These are phyloP conservation scores for Himalopsyche anomala DNA, from an alignment of 2,888 invertebrate genomes.

Conservation along the genomic window DNA sequence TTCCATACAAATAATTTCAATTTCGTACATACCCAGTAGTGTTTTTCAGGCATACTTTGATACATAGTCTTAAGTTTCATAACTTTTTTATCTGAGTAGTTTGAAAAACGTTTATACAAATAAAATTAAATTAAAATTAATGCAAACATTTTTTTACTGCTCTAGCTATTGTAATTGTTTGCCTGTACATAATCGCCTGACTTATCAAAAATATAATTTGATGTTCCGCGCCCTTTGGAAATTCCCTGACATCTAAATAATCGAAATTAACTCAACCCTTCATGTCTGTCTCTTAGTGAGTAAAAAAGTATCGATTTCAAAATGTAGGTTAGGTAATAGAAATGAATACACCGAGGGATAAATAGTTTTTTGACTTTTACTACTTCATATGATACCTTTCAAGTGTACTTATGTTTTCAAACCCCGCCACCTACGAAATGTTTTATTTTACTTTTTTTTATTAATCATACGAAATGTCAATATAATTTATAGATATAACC, in stretches of 20 bases:
- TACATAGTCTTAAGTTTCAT: too few relatives aligned
- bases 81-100: too few relatives aligned
- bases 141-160: too few relatives aligned
- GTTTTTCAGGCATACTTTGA: too few relatives aligned
- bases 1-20: too few relatives aligned
- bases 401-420: background rate
- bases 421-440: background rate
- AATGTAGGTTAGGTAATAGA: background rate
- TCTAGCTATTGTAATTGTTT: too few relatives aligned
- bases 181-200: too few relatives aligned
- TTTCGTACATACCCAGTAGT: too few relatives aligned
- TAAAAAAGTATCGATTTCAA: constrained; percentile 26
- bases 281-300: background rate
- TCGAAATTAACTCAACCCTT: background rate
- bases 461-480: background rate
- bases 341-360: background rate
- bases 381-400: constrained; percentile 19
- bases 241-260: background rate
- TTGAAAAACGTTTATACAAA: too few relatives aligned
- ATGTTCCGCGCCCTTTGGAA: background rate
- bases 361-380: constrained; percentile 5
- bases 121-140: too few relatives aligned
- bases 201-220: background rate
- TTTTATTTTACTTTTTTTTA: background rate
- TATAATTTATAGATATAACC: too few relatives aligned